Percentiles rank a stretch among this genome's conserved stretches.
phyloP scores from a whole-genome alignment of 2,113 vertebrate genomes.

The Bos javanicus region DNA sequence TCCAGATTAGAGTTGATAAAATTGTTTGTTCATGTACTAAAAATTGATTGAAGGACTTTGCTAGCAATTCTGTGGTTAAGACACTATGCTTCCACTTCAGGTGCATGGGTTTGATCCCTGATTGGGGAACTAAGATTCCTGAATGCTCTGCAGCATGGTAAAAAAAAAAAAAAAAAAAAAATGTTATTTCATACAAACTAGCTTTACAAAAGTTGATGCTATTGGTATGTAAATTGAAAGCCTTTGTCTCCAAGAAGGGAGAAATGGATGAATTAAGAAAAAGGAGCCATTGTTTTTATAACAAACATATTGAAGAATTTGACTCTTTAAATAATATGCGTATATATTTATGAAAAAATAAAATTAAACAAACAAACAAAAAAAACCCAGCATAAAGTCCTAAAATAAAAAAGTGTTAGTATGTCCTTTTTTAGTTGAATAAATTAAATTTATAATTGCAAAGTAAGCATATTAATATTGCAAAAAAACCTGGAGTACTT shows the following conservation, averaged over 20 bases:
- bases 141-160: neutral
- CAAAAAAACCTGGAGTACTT: neutral
- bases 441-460: neutral
- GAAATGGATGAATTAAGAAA: neutral
- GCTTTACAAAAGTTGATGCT: neutral
- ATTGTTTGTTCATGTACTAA: neutral
- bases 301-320: neutral
- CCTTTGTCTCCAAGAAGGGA: rapidly evolving
- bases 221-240: neutral
- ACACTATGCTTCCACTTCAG: neutral
- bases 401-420: neutral
- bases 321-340: neutral
- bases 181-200: neutral
- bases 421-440: neutral
- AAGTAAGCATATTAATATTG: neutral
- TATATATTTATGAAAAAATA: neutral
- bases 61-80: neutral
- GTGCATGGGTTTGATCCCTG: neutral
- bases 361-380: neutral
- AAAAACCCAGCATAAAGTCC: neutral
- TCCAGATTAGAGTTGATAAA: neutral
- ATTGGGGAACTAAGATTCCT: neutral
- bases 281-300: rapidly evolving
- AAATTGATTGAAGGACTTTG: neutral
- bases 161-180: neutral